Percentiles rank a stretch among this genome's conserved stretches.
Conservation (phyloP, 2,113 vertebrate genomes). For the Periophthalmodon schlosseri region DNA sequence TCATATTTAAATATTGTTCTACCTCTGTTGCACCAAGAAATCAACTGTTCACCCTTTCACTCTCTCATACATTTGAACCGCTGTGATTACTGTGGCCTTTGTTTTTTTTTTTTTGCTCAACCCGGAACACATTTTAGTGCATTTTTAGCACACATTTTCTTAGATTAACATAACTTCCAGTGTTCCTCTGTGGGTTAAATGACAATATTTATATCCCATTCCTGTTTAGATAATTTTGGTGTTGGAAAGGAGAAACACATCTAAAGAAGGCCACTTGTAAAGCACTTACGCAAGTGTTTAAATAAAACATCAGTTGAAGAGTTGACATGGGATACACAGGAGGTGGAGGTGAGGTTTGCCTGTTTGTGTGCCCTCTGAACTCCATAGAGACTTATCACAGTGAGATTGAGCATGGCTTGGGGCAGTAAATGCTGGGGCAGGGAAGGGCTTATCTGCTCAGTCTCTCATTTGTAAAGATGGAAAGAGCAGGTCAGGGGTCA, state of each 20-base stretch:
- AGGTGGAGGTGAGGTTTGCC: constrained; percentile 64
- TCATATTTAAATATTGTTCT: no score
- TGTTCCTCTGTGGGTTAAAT: constrained; percentile 35
- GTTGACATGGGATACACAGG: constrained; percentile 66
- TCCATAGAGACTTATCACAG: constrained; percentile 73
- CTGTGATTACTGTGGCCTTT: no score
- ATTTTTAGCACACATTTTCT: no score
- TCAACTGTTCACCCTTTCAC: no score
- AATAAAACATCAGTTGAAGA: constrained; percentile 62
- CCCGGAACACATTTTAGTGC: neutral
- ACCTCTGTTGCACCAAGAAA: no score
- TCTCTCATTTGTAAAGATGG: constrained; percentile 79
- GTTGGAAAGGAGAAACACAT: constrained; percentile 38
- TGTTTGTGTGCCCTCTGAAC: constrained; percentile 75
- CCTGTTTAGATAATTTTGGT: constrained; percentile 28
- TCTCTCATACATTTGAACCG: no score
- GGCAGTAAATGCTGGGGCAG: constrained; percentile 66
- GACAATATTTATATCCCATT: constrained; percentile 39
- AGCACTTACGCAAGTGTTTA: constrained; percentile 60
- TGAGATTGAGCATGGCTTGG: constrained; percentile 64
- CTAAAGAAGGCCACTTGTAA: constrained; percentile 63
- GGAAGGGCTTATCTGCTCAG: constrained; percentile 73
- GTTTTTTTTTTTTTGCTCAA: neutral
- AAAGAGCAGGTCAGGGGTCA: constrained; percentile 76
- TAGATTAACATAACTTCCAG: neutral